Evolutionary conservation across 2,797 vertebrate genomes (phyloP), one percentile per base, ranked within the genome.

Genomic region (Aulostomus chinensis): DNA sequence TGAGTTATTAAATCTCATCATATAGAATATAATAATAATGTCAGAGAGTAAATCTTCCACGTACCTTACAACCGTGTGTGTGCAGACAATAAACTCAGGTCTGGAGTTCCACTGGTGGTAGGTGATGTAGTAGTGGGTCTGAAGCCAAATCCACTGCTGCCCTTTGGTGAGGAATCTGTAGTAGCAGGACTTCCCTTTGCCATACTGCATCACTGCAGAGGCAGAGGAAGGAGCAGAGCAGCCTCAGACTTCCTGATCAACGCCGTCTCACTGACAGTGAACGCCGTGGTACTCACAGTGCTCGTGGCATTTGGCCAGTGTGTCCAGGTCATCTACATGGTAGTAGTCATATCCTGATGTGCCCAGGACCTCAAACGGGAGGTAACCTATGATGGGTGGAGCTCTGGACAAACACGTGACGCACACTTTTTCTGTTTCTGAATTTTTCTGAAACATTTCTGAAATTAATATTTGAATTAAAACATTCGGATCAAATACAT

Each of bases 311-410:
- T 96, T 97, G 71, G 96, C 95, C 39, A 99, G 89, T 34, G 92
- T 95, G 87, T 98, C 96, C 80, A 99, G 90, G 90, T 99, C 97
- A 48, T 99, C 96, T 83, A 98, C 96, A 29, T 99, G 97, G 86
- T 99, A 98, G 81, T 99, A 99, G 89, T 99, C 97, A 64, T 99
- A 99, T 73, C 97, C 97, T 28, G 96, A 99, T 39, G 97, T 99
- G 71, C 97, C 97, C 80, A 99, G 80, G 66, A 99, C 97, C 80
- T 99, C 97, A 82, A 99, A 99, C 9, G 96, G 96, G 81, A 99
- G 89, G 87, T 99, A 99, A 62, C 97, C 97, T 82, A 99, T 99
- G 80, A 99, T 97, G 4, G 96, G 97, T 67, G 97, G 94, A 64
- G 97, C 97, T 92, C 96, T 99, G 87, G 20, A 34, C 13, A 25